A percentile compares a stretch with the other conserved stretches of the same genome.
These are phyloP conservation scores for Cremastinae sp. DNA, from an alignment of 2,888 invertebrate genomes.

Conservation along the genomic window DNA sequence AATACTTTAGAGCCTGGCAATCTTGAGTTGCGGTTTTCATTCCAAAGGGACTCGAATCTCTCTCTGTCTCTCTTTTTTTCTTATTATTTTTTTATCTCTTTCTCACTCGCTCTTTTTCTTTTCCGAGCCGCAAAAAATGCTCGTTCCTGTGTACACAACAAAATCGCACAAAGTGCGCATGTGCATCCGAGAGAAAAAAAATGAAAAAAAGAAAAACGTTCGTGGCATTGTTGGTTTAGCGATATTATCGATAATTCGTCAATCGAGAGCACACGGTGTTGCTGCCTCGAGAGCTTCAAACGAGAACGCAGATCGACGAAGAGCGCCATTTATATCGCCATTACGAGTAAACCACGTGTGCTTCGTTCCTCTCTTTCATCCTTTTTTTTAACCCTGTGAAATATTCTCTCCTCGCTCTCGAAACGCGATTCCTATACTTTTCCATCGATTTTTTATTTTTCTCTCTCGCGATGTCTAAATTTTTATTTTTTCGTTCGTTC, in stretches of 20 bases:
- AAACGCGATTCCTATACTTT: not conserved
- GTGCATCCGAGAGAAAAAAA: slow-evolving; percentile 33
- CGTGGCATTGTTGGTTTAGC: slow-evolving; percentile 78
- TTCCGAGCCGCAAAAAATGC: no score
- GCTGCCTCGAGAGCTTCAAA: slow-evolving; percentile 57
- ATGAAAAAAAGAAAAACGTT: no score
- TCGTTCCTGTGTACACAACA: slow-evolving; percentile 7
- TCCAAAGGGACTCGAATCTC: slow-evolving; percentile 50
- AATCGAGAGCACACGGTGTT: slow-evolving; percentile 72
- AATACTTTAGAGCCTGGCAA: slow-evolving; percentile 34
- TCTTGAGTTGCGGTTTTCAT: slow-evolving; percentile 61
- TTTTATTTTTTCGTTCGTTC: no score
- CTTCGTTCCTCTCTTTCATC: slow-evolving; percentile 32
- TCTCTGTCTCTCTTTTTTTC: slow-evolving; percentile 8
- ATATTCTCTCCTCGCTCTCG: not conserved
- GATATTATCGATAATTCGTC: slow-evolving; percentile 79
- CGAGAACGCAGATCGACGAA: no score
- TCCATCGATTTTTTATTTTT: not conserved
- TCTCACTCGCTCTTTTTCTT: no score
- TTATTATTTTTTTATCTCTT: no score
- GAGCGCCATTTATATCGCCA: slow-evolving; percentile 70
- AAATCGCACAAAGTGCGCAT: slow-evolving; percentile 40
- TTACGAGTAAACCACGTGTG: slow-evolving; percentile 61
- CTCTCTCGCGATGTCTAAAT: no score
- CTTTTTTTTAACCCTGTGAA: no score